These are phyloP conservation scores for Chromobotia macracanthus DNA, from an alignment of 2,797 vertebrate species.

Conservation along the genomic window DNA sequence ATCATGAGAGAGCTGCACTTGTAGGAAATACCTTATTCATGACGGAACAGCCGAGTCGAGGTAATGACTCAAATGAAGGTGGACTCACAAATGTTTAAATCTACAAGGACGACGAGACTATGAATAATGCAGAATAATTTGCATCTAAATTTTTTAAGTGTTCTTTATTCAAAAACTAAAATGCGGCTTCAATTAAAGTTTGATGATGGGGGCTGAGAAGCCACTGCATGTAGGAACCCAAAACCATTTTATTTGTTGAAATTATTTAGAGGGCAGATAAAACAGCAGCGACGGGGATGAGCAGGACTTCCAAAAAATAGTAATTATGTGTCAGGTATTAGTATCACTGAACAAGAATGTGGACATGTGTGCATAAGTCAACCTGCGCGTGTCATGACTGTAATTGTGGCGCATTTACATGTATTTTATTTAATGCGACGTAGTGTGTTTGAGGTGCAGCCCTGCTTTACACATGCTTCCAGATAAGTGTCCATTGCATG, in stretches of 20 bases:
- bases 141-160: constrained; percentile 99
- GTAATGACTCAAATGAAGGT: constrained; percentile 99
- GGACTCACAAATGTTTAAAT: constrained; percentile 99
- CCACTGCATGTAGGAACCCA: constrained; percentile 78
- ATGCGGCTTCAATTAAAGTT: constrained; percentile 97
- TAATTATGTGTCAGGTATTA: constrained; percentile 56
- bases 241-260: constrained; percentile 87
- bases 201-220: constrained; percentile 96
- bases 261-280: constrained; percentile 87
- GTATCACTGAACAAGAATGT: constrained; percentile 14
- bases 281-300: constrained; percentile 48
- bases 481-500: too few species aligned
- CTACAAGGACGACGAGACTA: constrained; percentile 96
- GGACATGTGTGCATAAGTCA: constrained; percentile 8
- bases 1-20: constrained; percentile 91
- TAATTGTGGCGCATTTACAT: neutral
- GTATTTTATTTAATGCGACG: too few species aligned
- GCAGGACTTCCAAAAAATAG: constrained; percentile 69
- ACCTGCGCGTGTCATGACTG: neutral
- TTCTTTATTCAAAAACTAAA: constrained; percentile 98
- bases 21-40: constrained; percentile 99
- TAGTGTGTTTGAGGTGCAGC: too few species aligned
- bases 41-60: constrained; percentile 90
- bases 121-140: constrained; percentile 99
- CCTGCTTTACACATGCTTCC: neutral